Evolutionary conservation across 2,797 vertebrate species (phyloP).

Genomic region (Harpagifer antarcticus): DNA sequence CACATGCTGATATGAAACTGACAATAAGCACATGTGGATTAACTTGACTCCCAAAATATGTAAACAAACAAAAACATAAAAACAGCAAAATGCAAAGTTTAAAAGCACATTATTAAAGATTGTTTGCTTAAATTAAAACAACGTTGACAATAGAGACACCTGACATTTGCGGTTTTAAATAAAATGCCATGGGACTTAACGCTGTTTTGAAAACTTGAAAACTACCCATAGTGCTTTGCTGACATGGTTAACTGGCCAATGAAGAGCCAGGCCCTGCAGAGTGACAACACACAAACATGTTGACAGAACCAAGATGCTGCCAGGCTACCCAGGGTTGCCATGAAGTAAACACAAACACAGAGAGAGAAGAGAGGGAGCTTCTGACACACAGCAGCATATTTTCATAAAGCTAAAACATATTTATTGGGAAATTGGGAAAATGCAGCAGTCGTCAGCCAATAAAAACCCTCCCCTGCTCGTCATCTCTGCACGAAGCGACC

Average conservation of each 20-base stretch:
- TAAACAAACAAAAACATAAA: too few species aligned
- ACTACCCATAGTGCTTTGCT: conserved; percentile 23
- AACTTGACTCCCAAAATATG: not conserved
- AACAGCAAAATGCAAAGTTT: not conserved
- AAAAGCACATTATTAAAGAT: not conserved
- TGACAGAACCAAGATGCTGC: conserved; percentile 16
- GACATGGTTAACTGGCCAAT: conserved; percentile 4
- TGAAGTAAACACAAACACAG: not conserved
- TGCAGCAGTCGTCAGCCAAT: conserved; percentile 4
- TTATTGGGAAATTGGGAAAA: conserved; percentile 19
- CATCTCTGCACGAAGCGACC: conserved; percentile 16
- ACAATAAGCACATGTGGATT: not conserved
- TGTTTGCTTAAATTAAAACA: not conserved
- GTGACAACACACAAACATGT: conserved; percentile 31
- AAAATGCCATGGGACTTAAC: not conserved
- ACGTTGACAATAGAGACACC: not conserved
- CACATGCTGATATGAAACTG: too few species aligned
- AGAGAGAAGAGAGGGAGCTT: not conserved
- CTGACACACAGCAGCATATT: not conserved
- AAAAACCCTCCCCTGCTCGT: not conserved
- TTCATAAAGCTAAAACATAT: not conserved
- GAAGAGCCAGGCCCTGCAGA: not conserved
- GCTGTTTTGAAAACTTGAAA: not conserved
- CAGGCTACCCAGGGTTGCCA: conserved; percentile 3
- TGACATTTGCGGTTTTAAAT: not conserved